These are phyloP conservation scores for Peromyscus polionotus DNA, from an alignment of 2,113 vertebrate genomes.

Conservation along the genomic window DNA sequence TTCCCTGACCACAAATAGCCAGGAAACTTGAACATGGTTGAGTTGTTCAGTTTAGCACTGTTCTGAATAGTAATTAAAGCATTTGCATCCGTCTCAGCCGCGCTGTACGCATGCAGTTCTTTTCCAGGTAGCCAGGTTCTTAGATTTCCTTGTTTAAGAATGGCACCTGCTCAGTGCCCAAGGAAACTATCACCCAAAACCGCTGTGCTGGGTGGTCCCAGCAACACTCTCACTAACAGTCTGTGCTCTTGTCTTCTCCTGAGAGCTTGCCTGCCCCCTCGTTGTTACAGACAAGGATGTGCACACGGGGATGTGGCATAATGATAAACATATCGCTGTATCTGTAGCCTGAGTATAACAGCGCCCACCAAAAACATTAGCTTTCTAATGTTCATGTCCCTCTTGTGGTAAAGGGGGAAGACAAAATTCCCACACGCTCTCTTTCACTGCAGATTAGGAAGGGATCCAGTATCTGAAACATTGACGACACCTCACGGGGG, in stretches of 20 bases:
- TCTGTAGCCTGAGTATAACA: conserved; percentile 38
- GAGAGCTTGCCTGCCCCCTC: not conserved
- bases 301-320: fast-evolving
- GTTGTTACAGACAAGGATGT: not conserved
- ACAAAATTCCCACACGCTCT: not conserved
- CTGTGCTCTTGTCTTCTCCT: not conserved
- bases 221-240: not conserved
- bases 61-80: not conserved
- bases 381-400: conserved; percentile 45
- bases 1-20: conserved; percentile 2
- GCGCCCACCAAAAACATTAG: not conserved
- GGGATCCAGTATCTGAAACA: not conserved
- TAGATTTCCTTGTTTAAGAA: conserved; percentile 10
- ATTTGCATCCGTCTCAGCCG: not conserved
- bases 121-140: not conserved
- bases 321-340: not conserved
- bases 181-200: not conserved
- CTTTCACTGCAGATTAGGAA: conserved; percentile 13
- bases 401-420: not conserved
- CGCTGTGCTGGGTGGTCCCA: not conserved
- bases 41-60: not conserved
- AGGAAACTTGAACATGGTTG: not conserved
- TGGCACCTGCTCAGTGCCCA: not conserved
- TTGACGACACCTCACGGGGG: not conserved
- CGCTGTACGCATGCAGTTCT: not conserved